phyloP scores from a whole-genome alignment of 2,113 vertebrate species.

The Corythaixoides concolor region DNA sequence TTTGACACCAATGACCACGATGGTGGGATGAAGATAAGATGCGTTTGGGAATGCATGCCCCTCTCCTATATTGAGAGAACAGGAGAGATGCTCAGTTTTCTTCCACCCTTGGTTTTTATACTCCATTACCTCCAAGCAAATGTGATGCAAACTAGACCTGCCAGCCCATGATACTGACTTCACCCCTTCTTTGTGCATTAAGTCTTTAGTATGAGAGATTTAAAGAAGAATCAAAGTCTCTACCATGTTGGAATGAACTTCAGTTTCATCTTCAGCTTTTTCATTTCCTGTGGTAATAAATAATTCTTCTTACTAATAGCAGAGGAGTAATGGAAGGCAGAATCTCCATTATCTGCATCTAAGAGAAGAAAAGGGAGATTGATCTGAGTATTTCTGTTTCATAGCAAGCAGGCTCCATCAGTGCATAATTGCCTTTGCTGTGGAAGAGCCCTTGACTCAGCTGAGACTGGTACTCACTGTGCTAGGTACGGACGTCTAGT shows the following conservation, averaged over 20 bases:
- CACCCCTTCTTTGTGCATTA: background rate
- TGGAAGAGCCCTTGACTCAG: constrained; percentile 26
- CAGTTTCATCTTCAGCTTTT: background rate
- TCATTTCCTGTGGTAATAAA: background rate
- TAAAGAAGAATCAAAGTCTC: background rate
- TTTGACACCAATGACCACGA: background rate
- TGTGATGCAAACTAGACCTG: background rate
- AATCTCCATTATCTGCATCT: background rate
- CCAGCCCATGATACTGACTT: background rate
- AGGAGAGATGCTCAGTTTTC: background rate
- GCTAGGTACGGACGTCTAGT: background rate
- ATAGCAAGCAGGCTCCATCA: background rate
- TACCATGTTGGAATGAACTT: background rate
- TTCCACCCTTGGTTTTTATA: background rate
- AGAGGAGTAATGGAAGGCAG: background rate
- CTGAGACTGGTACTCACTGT: background rate
- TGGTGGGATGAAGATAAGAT: background rate
- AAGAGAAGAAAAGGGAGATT: background rate
- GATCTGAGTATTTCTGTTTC: background rate
- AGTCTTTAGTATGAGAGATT: background rate
- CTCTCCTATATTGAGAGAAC: background rate
- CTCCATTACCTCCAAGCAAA: background rate
- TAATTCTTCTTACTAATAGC: background rate
- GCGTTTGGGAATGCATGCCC: background rate
- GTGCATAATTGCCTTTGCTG: background rate